Evolutionary conservation across 2,797 vertebrate genomes (phyloP).

Genomic region (Sparidentex hasta): DNA sequence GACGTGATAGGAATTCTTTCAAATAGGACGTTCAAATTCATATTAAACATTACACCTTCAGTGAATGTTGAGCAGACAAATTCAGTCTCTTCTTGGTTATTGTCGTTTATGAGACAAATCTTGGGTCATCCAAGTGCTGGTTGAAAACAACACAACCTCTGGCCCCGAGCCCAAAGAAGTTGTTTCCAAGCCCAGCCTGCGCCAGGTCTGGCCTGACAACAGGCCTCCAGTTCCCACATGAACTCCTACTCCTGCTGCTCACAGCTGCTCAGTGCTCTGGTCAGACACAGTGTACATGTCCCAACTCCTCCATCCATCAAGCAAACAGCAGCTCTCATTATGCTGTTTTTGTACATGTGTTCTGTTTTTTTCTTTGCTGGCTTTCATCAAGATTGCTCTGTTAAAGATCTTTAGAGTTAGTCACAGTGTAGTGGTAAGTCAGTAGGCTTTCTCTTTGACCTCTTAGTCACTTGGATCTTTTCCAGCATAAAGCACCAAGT

Average conservation of each 20-base stretch:
- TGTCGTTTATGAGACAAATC: slow-evolving; percentile 49
- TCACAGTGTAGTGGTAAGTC: slow-evolving; percentile 37
- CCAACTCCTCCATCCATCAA: slow-evolving; percentile 49
- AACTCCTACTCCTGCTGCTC: slow-evolving; percentile 45
- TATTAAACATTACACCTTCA: neutral
- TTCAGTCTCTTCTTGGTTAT: slow-evolving; percentile 30
- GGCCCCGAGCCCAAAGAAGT: slow-evolving; percentile 17
- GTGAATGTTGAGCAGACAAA: slow-evolving; percentile 32
- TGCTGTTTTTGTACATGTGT: slow-evolving; percentile 45
- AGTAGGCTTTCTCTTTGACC: slow-evolving; percentile 44
- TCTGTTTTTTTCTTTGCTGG: slow-evolving; percentile 23
- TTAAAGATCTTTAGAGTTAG: slow-evolving; percentile 38
- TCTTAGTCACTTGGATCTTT: slow-evolving; percentile 62
- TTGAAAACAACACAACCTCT: slow-evolving; percentile 7
- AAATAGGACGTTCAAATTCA: too few relatives aligned
- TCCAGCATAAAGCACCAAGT: slow-evolving; percentile 26
- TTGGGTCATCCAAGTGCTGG: slow-evolving; percentile 6
- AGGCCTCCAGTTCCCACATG: slow-evolving; percentile 43
- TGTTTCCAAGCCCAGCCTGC: slow-evolving; percentile 26
- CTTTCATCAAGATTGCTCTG: slow-evolving; percentile 33
- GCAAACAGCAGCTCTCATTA: slow-evolving; percentile 56
- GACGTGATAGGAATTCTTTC: too few relatives aligned
- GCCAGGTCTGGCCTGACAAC: slow-evolving; percentile 35
- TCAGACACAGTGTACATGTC: slow-evolving; percentile 37
- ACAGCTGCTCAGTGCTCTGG: slow-evolving; percentile 60